These are phyloP conservation scores for Alentia gelatinosa DNA, from an alignment of 2,888 invertebrate genomes.

Conservation along the genomic window DNA sequence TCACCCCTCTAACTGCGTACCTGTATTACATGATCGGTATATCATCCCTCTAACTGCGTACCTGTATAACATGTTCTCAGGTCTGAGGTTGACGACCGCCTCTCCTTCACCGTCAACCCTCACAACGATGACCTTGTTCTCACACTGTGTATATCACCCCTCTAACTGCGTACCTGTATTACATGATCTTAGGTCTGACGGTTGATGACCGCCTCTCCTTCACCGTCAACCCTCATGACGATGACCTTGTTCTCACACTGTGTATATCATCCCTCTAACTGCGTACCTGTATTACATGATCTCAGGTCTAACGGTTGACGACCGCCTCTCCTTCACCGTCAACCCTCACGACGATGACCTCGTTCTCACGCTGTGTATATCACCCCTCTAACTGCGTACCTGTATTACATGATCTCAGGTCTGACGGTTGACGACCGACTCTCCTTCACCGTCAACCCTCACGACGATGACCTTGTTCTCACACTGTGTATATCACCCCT, in stretches of 20 bases:
- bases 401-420: too few species aligned
- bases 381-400: too few species aligned
- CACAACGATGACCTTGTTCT: background rate
- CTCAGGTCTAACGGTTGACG: constrained; percentile 28
- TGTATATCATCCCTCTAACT: too few species aligned
- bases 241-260: constrained; percentile 23
- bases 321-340: constrained; percentile 11
- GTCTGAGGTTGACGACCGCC: background rate
- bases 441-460: background rate
- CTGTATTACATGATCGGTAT: too few species aligned
- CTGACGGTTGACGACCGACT: constrained; percentile 36
- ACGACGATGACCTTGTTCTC: constrained; percentile 24
- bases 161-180: too few species aligned
- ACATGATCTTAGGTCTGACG: background rate
- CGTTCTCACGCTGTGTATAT: constrained; percentile 23
- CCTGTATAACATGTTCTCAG: too few species aligned
- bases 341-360: constrained; percentile 3
- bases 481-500: too few species aligned
- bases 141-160: too few species aligned
- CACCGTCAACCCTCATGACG: background rate
- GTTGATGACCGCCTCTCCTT: background rate
- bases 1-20: too few species aligned
- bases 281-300: background rate
- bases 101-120: too few species aligned
- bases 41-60: too few species aligned